A percentile compares a stretch with the other conserved stretches of the same genome.
These are phyloP conservation scores for Eristalis tenax DNA, from an alignment of 2,888 invertebrate genomes.

Conservation along the genomic window DNA sequence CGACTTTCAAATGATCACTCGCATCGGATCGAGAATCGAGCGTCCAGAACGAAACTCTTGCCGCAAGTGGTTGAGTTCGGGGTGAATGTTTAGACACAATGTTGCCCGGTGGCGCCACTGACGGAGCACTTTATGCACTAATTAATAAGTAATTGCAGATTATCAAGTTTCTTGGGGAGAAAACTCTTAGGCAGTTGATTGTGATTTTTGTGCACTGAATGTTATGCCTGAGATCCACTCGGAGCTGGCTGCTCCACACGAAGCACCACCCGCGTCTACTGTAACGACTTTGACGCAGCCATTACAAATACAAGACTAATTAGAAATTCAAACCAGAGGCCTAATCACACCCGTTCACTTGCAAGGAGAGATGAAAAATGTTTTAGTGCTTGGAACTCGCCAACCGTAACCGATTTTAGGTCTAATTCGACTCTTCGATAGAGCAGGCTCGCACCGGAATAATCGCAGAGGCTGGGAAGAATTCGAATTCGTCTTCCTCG, in stretches of 20 bases:
- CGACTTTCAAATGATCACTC: constrained; percentile 27
- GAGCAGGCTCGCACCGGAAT: constrained; percentile 10
- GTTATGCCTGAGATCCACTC: constrained; percentile 52
- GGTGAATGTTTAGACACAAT: constrained; percentile 59
- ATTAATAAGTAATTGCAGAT: constrained; percentile 66
- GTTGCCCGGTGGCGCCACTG: constrained; percentile 39
- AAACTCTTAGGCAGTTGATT: constrained; percentile 36
- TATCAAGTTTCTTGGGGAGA: constrained; percentile 59
- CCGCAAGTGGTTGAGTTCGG: neutral
- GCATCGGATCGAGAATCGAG: neutral
- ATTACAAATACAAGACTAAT: constrained; percentile 55
- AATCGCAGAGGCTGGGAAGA: neutral
- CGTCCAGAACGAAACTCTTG: constrained; percentile 1
- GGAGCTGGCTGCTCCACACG: constrained; percentile 8
- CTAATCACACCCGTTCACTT: constrained; percentile 31
- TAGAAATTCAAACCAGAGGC: constrained; percentile 46
- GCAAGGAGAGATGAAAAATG: constrained; percentile 1
- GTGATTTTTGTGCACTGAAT: constrained; percentile 61
- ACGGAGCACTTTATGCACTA: constrained; percentile 65
- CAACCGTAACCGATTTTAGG: constrained; percentile 62
- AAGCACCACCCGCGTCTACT: constrained; percentile 12
- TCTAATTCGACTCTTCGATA: constrained; percentile 5
- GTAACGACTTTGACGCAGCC: constrained; percentile 29
- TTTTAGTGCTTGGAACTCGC: constrained; percentile 2
- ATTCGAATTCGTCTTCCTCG: neutral